These are phyloP conservation scores for Tupaia chinensis DNA, from an alignment of 2,113 vertebrate genomes.

Conservation along the genomic window DNA sequence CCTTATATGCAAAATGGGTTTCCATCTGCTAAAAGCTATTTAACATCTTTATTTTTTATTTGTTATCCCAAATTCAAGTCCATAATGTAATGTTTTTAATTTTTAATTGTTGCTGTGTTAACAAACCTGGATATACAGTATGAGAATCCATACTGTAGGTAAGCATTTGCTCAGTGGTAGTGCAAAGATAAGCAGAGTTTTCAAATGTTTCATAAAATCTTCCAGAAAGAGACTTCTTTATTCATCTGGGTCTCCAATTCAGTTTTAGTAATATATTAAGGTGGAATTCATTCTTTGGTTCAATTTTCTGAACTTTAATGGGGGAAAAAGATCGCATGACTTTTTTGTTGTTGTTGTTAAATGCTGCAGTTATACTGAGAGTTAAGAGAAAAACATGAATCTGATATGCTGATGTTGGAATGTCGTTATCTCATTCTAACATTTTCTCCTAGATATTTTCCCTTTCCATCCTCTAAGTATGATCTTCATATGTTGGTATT, in stretches of 20 bases:
- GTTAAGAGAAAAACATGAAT: conserved; percentile 43
- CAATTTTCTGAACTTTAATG: conserved; percentile 52
- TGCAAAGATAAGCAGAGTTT: background rate
- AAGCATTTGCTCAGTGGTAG: conserved; percentile 52
- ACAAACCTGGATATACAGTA: conserved; percentile 60
- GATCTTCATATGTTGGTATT: conserved; percentile 19
- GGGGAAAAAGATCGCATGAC: background rate
- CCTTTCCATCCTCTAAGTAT: background rate
- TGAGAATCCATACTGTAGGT: conserved; percentile 29
- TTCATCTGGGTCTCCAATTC: background rate
- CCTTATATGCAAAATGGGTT: conserved; percentile 56
- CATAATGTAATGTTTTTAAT: background rate
- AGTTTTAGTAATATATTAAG: background rate
- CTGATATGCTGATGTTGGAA: background rate
- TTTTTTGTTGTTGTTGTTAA: conserved; percentile 9
- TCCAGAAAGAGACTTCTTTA: conserved; percentile 32
- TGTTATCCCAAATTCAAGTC: background rate
- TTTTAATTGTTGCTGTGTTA: conserved; percentile 40
- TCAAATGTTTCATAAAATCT: background rate
- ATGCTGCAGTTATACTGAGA: conserved; percentile 26
- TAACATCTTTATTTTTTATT: conserved; percentile 56
- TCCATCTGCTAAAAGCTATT: conserved; percentile 73
- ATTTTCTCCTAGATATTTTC: background rate
- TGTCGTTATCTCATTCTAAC: conserved; percentile 6
- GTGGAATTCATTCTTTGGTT: conserved; percentile 45